phyloP scores from a whole-genome alignment of 2,888 invertebrate species.

The Trichopoda pennipes region DNA sequence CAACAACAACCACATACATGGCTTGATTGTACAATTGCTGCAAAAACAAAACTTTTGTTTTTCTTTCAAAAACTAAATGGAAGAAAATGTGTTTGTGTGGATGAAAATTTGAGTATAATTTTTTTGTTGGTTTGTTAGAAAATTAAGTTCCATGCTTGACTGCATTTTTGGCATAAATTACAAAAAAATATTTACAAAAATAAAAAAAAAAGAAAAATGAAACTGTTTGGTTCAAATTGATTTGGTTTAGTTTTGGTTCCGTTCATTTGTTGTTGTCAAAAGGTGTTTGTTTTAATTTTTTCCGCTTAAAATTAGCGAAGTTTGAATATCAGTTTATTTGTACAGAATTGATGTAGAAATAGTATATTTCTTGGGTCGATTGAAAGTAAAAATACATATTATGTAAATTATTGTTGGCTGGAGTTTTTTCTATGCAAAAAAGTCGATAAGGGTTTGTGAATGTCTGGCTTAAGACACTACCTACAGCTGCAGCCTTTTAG shows the following conservation, averaged over 20 bases:
- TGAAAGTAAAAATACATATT: constrained; percentile 41
- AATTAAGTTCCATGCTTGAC: constrained; percentile 57
- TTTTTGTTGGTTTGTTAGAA: constrained; percentile 30
- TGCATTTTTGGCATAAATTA: constrained; percentile 60
- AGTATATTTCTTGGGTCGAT: constrained; percentile 6
- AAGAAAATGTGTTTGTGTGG: constrained; percentile 9
- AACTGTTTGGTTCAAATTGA: constrained; percentile 19
- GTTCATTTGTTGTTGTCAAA: constrained; percentile 40
- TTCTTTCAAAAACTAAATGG: constrained; percentile 27
- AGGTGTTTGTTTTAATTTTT: constrained; percentile 41
- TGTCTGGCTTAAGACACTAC: too few relatives aligned
- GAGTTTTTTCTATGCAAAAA: constrained; percentile 8
- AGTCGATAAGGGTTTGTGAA: background rate
- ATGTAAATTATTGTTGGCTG: constrained; percentile 18
- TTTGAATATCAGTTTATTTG: constrained; percentile 34
- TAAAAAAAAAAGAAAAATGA: too few relatives aligned
- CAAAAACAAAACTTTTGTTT: background rate
- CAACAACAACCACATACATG: constrained; percentile 53
- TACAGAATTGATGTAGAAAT: background rate
- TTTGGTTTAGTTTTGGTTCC: constrained; percentile 31
- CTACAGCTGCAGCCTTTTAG: too few relatives aligned
- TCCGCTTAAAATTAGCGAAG: constrained; percentile 46
- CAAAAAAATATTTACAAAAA: constrained; percentile 30
- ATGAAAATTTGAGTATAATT: constrained; percentile 18
- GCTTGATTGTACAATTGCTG: constrained; percentile 8